Evolutionary conservation across 1,140 invertebrate species (phyloP).

Genomic region (Carcinoscorpius rotundicauda): DNA sequence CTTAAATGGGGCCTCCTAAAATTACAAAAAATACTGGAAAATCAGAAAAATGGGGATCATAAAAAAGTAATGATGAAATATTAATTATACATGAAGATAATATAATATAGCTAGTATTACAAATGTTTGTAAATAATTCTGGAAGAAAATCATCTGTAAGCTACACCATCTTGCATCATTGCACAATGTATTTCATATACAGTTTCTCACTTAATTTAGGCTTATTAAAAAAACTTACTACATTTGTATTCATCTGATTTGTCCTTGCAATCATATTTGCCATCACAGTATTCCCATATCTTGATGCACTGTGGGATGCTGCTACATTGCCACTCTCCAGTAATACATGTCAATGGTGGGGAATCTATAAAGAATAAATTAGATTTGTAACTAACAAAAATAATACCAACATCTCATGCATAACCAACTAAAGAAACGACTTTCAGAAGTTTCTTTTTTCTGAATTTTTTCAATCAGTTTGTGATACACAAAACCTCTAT

Average conservation of each 20-base stretch:
- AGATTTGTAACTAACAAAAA: neutral
- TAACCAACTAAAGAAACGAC: neutral
- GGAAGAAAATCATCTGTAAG: no score
- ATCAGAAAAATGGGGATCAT: no score
- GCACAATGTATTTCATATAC: no score
- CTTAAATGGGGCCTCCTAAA: no score
- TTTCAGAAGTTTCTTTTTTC: neutral
- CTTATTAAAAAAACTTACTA: conserved; percentile 42
- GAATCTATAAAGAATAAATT: conserved; percentile 3
- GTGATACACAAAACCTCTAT: no score
- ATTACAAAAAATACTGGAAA: no score
- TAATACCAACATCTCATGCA: neutral
- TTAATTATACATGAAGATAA: no score
- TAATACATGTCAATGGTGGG: conserved; percentile 6
- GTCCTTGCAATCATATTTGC: conserved; percentile 60
- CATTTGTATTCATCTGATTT: conserved; percentile 61
- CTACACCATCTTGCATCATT: no score
- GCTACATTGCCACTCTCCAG: conserved; percentile 51
- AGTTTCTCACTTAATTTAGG: no score
- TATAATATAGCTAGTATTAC: conserved; percentile 20
- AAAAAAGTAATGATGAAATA: no score
- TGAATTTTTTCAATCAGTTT: neutral
- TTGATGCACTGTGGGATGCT: conserved; percentile 53
- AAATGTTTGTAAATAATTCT: conserved; percentile 14
- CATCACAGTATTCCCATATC: conserved; percentile 53